phyloP scores from a whole-genome alignment of 2,113 vertebrate species.

The Chaetodon trifascialis region DNA sequence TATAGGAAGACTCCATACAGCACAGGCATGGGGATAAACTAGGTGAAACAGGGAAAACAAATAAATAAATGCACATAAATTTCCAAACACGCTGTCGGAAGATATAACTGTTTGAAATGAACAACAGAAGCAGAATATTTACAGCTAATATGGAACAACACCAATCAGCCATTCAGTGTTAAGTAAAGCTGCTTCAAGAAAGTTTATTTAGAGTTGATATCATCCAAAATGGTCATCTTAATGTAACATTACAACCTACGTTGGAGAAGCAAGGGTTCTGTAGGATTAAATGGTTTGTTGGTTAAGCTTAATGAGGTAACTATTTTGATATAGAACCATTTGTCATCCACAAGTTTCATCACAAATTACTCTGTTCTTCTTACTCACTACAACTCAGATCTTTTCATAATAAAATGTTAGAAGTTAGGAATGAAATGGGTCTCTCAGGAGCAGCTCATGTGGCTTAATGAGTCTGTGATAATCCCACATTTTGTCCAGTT shows the following conservation, averaged over 20 bases:
- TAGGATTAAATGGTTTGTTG: no score
- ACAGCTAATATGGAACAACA: neutral
- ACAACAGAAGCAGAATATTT: neutral
- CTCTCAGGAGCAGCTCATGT: no score
- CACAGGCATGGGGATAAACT: slow-evolving; percentile 88
- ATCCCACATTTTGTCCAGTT: no score
- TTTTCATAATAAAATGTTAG: no score
- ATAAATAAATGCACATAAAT: neutral
- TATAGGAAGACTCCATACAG: slow-evolving; percentile 87
- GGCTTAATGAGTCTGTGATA: neutral
- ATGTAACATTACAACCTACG: neutral
- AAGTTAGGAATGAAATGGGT: no score
- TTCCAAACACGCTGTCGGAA: neutral
- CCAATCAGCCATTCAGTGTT: no score
- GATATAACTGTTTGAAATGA: neutral
- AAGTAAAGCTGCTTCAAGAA: neutral
- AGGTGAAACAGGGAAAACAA: neutral
- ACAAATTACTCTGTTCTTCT: neutral
- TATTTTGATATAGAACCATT: neutral
- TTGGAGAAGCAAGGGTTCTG: no score
- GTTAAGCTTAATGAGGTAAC: no score
- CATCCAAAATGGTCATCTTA: neutral
- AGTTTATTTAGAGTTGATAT: neutral
- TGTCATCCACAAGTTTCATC: no score
- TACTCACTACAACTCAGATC: neutral